Evolutionary conservation across 2,113 vertebrate species (phyloP).

Genomic region (Panthera tigris): DNA sequence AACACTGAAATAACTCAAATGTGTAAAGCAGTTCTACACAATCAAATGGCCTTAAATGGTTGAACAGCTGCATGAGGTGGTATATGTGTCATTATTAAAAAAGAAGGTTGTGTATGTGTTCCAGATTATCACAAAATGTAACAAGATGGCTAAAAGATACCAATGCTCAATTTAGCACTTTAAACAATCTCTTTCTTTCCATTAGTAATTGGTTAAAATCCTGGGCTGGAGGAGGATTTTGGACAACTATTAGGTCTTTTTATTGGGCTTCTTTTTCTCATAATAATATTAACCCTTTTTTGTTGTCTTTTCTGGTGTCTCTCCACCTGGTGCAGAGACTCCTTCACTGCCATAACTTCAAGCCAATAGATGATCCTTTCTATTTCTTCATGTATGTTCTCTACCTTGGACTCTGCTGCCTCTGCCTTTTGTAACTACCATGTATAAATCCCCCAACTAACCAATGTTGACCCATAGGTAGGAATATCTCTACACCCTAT

Average conservation of each 20-base stretch:
- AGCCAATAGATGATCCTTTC: background rate
- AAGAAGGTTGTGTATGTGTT: background rate
- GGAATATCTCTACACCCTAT: background rate
- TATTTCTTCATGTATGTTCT: background rate
- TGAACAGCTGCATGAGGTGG: background rate
- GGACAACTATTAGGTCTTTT: background rate
- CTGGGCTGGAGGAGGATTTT: background rate
- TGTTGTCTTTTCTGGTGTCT: background rate
- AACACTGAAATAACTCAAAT: background rate
- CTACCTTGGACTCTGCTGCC: background rate
- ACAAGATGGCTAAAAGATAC: background rate
- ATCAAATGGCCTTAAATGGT: background rate
- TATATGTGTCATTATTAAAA: background rate
- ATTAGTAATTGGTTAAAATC: background rate
- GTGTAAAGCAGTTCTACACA: background rate
- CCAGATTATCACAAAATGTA: background rate
- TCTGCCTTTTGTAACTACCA: background rate
- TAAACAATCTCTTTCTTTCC: background rate
- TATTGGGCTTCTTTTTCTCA: background rate
- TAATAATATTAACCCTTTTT: background rate
- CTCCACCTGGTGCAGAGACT: background rate
- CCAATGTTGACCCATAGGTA: background rate
- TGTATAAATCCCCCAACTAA: background rate
- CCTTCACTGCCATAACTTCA: background rate
- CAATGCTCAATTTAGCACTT: background rate